Evolutionary conservation across 2,113 vertebrate species (phyloP).

Genomic region (Boulengeromyrus knoepffleri): DNA sequence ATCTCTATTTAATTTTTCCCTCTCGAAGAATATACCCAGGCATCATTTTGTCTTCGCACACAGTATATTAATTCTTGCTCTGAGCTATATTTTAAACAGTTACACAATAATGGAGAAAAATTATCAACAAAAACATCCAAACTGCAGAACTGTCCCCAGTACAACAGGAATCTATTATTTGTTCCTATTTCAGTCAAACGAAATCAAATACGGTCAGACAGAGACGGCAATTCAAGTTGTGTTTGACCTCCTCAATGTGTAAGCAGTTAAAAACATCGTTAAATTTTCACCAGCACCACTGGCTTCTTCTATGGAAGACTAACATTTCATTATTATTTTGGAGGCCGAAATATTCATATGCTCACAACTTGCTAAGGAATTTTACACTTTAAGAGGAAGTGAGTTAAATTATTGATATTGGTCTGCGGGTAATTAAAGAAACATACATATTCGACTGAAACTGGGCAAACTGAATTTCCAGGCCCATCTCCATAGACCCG

Average conservation of each 20-base stretch:
- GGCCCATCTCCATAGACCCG: neutral
- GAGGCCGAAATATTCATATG: conserved; percentile 14
- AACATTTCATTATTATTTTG: conserved; percentile 2
- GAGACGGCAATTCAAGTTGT: neutral
- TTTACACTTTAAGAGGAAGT: conserved; percentile 23
- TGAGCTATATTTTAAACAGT: neutral
- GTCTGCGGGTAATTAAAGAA: conserved; percentile 15
- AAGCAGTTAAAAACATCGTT: neutral
- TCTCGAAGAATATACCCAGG: neutral
- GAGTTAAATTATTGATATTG: conserved; percentile 21
- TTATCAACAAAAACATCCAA: neutral
- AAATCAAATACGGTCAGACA: neutral
- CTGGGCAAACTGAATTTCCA: neutral
- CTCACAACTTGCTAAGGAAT: conserved; percentile 22
- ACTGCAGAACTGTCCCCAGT: neutral
- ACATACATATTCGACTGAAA: conserved; percentile 8
- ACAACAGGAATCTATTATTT: neutral
- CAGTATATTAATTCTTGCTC: neutral
- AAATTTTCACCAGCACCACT: neutral
- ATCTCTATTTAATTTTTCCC: neutral
- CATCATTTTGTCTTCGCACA: neutral
- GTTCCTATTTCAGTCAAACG: neutral
- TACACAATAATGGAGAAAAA: neutral
- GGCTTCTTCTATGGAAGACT: neutral
- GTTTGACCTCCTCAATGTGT: neutral